Evolutionary conservation across 2,888 invertebrate species (phyloP).

Genomic region (Petrolisthes manimaculis): DNA sequence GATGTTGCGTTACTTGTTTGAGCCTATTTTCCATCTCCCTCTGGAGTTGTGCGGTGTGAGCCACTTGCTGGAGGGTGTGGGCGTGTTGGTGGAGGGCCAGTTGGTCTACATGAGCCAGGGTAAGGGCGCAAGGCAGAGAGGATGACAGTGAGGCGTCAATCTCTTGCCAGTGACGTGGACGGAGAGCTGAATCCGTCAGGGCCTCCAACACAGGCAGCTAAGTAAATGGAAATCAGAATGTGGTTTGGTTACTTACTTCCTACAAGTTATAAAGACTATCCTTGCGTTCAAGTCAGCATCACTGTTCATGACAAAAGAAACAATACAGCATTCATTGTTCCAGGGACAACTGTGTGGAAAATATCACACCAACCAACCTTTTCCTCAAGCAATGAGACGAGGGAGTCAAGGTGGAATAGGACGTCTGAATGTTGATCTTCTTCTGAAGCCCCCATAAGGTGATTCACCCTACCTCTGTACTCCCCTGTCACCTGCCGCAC

Average conservation of each 20-base stretch:
- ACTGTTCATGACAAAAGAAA: no score
- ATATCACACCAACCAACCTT: slow-evolving; percentile 26
- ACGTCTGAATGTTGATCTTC: slow-evolving; percentile 37
- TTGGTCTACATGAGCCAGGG: slow-evolving; percentile 46
- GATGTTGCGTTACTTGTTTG: slow-evolving; percentile 26
- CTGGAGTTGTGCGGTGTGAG: slow-evolving; percentile 55
- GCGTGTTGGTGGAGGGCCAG: slow-evolving; percentile 48
- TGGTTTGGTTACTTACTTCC: no score
- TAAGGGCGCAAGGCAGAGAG: slow-evolving; percentile 47
- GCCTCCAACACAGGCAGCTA: slow-evolving; percentile 58
- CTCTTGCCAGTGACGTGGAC: slow-evolving; percentile 59
- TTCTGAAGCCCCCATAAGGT: slow-evolving; percentile 43
- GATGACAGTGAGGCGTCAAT: slow-evolving; percentile 50
- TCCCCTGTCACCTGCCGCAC: slow-evolving; percentile 39
- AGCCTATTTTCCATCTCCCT: slow-evolving; percentile 61
- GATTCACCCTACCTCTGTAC: slow-evolving; percentile 40
- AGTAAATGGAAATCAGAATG: neutral
- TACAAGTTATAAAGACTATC: no score
- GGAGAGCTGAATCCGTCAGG: slow-evolving; percentile 55
- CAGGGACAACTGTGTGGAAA: no score
- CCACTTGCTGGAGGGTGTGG: slow-evolving; percentile 52
- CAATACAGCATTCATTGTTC: neutral
- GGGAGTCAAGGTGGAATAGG: slow-evolving; percentile 44
- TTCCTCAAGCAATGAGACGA: slow-evolving; percentile 46
- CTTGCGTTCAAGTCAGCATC: no score